Conservation (phyloP, 2,888 invertebrate species). For the Xiphydria camelus region DNA sequence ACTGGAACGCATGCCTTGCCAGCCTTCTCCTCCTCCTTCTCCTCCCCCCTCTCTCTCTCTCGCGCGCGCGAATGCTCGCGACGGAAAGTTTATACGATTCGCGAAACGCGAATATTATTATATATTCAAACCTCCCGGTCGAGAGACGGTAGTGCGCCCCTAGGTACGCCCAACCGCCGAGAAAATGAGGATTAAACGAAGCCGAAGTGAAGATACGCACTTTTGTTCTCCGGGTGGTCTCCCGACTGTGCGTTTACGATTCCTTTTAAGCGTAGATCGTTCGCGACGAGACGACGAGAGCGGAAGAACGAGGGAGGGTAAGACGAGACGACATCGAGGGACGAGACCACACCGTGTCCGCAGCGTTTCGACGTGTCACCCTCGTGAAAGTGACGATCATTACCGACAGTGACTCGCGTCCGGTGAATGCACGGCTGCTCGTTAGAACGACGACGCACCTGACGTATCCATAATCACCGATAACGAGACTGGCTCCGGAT, state of each 20-base stretch:
- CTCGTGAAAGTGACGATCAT: conserved; percentile 32
- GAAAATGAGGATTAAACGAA: too few species aligned
- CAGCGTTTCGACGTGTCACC: conserved; percentile 34
- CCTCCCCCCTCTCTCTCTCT: conserved; percentile 17
- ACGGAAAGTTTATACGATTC: too few species aligned
- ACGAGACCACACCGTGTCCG: conserved; percentile 1
- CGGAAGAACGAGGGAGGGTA: conserved; percentile 4
- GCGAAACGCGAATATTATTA: too few species aligned
- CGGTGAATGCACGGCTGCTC: conserved; percentile 32
- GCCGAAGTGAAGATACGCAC: too few species aligned
- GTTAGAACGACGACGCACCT: conserved; percentile 38
- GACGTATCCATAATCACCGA: conserved; percentile 43
- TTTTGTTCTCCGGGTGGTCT: conserved; percentile 27
- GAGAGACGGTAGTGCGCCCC: too few species aligned
- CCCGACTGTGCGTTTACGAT: conserved; percentile 42
- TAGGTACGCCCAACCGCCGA: too few species aligned
- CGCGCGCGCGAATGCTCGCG: too few species aligned
- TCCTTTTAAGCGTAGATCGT: conserved; percentile 39
- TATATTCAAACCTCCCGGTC: too few species aligned
- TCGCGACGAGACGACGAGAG: conserved; percentile 36
- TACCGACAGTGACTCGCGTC: conserved; percentile 42
- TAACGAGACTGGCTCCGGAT: conserved; percentile 22
- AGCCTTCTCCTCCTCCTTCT: conserved; percentile 16
- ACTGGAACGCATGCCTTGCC: conserved; percentile 6
- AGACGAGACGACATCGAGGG: conserved; percentile 31